These are phyloP conservation scores for Lordiphosa clarofinis DNA, from an alignment of 1,140 invertebrate species.

Conservation along the genomic window DNA sequence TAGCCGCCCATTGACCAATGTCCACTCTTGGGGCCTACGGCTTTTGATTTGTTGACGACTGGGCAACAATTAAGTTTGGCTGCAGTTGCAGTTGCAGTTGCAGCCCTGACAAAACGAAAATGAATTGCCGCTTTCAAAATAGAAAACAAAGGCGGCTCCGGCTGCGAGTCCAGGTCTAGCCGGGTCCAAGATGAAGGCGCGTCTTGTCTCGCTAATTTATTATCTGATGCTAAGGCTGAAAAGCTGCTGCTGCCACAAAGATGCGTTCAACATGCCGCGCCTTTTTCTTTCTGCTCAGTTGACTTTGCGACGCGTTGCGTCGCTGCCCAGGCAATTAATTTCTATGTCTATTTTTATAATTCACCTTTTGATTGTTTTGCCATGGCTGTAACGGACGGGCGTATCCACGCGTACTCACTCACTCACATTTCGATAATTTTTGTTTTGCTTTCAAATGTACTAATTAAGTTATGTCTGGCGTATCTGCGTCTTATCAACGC, in stretches of 20 bases:
- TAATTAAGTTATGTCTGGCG: constrained; percentile 50
- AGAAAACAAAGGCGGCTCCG: constrained; percentile 19
- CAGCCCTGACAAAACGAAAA: constrained; percentile 58
- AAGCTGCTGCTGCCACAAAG: constrained; percentile 37
- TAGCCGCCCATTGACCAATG: constrained; percentile 16
- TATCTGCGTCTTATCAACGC: neutral
- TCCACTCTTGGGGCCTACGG: constrained; percentile 6
- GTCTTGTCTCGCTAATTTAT: constrained; percentile 48
- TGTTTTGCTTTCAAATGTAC: constrained; percentile 29
- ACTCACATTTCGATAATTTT: constrained; percentile 1
- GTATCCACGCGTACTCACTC: neutral
- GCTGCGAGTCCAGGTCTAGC: constrained; percentile 16
- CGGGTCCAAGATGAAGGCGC: constrained; percentile 16
- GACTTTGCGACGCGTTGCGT: constrained; percentile 7
- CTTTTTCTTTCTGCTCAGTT: constrained; percentile 9
- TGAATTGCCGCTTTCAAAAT: constrained; percentile 54
- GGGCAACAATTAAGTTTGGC: constrained; percentile 54
- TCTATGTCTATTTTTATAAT: constrained; percentile 62
- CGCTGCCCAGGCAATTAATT: constrained; percentile 63
- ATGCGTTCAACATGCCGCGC: constrained; percentile 38
- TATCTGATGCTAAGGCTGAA: constrained; percentile 52
- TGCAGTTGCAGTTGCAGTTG: constrained; percentile 10
- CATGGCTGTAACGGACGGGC: constrained; percentile 23
- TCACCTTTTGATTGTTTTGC: constrained; percentile 50
- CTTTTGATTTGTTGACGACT: constrained; percentile 70